Evolutionary conservation across 1,140 invertebrate genomes (phyloP).

Genomic region (Brachystomella parvula): DNA sequence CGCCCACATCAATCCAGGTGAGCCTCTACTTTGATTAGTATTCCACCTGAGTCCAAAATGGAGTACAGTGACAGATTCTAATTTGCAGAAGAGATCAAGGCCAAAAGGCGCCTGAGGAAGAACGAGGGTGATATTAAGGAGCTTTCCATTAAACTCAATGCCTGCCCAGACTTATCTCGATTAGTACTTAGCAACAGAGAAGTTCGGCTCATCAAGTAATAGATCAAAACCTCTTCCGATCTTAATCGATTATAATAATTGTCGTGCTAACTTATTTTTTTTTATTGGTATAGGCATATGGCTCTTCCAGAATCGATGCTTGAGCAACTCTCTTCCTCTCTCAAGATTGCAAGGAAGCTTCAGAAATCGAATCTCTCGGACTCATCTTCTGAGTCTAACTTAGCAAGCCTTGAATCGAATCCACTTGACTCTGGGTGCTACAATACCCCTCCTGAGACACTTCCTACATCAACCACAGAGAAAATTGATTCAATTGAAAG

Average conservation of each 20-base stretch:
- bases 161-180: slow-evolving; percentile 46
- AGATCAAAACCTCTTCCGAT: background rate
- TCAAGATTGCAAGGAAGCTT: slow-evolving; percentile 85
- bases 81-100: slow-evolving; percentile 76
- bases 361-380: background rate
- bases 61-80: slow-evolving; percentile 73
- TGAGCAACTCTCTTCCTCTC: slow-evolving; percentile 79
- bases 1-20: slow-evolving; percentile 61
- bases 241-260: slow-evolving; percentile 14
- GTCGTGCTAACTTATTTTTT: background rate
- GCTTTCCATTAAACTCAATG: slow-evolving; percentile 57
- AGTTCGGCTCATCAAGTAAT: slow-evolving; percentile 70
- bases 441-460: background rate
- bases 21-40: too few species aligned
- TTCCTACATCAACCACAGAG: background rate
- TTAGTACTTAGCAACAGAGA: slow-evolving; percentile 86
- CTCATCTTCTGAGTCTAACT: background rate
- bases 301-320: slow-evolving; percentile 89
- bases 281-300: slow-evolving; percentile 56
- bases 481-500: slow-evolving; percentile 9
- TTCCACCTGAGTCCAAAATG: slow-evolving; percentile 81
- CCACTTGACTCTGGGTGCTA: background rate
- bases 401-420: background rate
- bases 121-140: slow-evolving; percentile 83
- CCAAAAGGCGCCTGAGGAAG: slow-evolving; percentile 76